These are phyloP conservation scores for Drosophila melanosoma DNA, from an alignment of 2,888 invertebrate species.

Conservation along the genomic window DNA sequence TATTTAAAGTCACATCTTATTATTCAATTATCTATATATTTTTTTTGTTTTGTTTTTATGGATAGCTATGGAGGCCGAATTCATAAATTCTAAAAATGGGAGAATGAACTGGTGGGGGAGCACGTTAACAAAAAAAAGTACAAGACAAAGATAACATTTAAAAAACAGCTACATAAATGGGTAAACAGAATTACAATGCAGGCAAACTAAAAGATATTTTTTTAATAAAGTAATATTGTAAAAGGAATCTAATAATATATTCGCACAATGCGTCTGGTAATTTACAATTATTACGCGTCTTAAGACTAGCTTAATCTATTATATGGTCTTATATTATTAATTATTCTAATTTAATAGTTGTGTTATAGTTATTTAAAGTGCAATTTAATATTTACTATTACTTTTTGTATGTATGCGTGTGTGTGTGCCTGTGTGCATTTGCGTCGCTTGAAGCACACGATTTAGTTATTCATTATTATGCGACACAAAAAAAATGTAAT, in stretches of 20 bases:
- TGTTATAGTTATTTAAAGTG: slow-evolving; percentile 21
- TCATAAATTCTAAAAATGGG: slow-evolving; percentile 5
- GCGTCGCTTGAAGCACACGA: slow-evolving; percentile 32
- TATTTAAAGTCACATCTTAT: slow-evolving; percentile 41
- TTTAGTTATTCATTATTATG: slow-evolving; percentile 4
- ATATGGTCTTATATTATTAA: slow-evolving; percentile 10
- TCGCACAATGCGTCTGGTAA: slow-evolving; percentile 44
- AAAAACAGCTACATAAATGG: background rate
- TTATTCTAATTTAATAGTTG: slow-evolving; percentile 19
- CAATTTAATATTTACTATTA: slow-evolving; percentile 26
- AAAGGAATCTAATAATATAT: slow-evolving; percentile 25
- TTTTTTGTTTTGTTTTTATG: slow-evolving; percentile 21
- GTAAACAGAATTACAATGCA: background rate
- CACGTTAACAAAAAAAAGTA: background rate
- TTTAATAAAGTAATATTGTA: background rate
- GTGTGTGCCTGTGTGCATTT: slow-evolving; percentile 11
- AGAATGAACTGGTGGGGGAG: background rate
- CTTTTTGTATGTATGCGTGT: background rate
- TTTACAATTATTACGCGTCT: slow-evolving; percentile 35
- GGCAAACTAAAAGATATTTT: background rate
- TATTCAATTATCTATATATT: slow-evolving; percentile 21
- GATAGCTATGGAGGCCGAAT: slow-evolving; percentile 39
- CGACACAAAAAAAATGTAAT: slow-evolving; percentile 5
- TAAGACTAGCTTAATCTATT: slow-evolving; percentile 32
- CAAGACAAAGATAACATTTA: slow-evolving; percentile 1